Base-by-base conservation (phyloP, 2,113 vertebrate species). In the Mionectes macconnelli region DNA sequence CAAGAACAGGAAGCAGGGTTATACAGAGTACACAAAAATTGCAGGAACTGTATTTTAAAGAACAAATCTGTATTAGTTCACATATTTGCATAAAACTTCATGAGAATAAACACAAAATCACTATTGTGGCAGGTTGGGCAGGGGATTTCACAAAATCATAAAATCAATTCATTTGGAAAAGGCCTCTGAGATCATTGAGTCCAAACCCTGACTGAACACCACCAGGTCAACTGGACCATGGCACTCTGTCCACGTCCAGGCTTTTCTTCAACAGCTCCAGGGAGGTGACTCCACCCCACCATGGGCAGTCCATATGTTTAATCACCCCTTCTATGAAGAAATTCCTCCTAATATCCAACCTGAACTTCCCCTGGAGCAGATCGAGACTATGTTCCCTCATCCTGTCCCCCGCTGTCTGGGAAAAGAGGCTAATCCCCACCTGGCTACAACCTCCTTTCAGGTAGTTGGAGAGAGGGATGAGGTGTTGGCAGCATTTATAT, bases 401-500 rank as follows among this genome's bases (percentile, higher is more conserved):
- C 20, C 10, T 63, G 20, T 21, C n/a, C 14, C 39, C 23, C 20
- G 16, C 0, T n/a, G 4, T 14, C 25, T 19, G 42, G 42, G 50
- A 50, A 17, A 73, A 44, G 19, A 37, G 5, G 35, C 14, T 0
- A 0, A 37, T 14, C 4, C 10, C 25, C 31, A 50, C 3, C 8
- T 28, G 25, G 11, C n/a, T 39, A 28, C 59, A 62, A 28, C 2
- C 16, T 37, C 15, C 13, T 4, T 22, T 57, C 37, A 23, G 42
- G 6, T 3, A 12, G 7, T 13, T 28, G 17, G 19, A 33, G 35
- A 37, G 25, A 42, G 19, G 33, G 59, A 50, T 10, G 23, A 66
- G 17, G 6, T 40, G 6, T 40, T 75, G 25, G 9, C 3, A 2
- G 5, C 22, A 33, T 68, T 91, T 33, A 42, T 2, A 8, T 23